These are phyloP conservation scores for Calcarius lapponicus DNA, from an alignment of 2,797 vertebrate species.

Conservation along the genomic window DNA sequence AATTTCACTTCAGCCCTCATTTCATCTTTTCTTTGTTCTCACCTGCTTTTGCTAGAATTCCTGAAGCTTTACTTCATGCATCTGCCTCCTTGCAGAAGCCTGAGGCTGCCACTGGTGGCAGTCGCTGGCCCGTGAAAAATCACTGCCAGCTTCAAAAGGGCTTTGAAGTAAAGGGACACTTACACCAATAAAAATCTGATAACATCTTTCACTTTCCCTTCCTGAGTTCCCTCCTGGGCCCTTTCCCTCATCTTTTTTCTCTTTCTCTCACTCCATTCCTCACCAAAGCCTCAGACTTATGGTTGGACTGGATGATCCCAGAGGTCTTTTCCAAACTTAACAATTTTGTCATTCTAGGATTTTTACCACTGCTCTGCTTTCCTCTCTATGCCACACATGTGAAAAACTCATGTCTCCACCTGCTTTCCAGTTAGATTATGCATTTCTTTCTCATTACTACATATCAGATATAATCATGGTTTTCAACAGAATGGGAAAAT, in stretches of 20 bases:
- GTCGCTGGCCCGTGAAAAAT: neutral
- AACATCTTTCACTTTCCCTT: neutral
- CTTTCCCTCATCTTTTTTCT: neutral
- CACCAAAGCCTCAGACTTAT: neutral
- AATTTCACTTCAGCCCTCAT: neutral
- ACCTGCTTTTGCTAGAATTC: slow-evolving; percentile 35
- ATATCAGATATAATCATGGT: slow-evolving; percentile 3
- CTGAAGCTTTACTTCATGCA: neutral
- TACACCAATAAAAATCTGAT: neutral
- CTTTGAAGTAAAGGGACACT: neutral
- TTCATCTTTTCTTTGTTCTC: slow-evolving; percentile 3
- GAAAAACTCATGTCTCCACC: neutral
- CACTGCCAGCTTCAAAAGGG: neutral
- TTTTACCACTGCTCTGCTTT: neutral
- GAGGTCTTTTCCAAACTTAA: neutral
- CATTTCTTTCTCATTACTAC: slow-evolving; percentile 9
- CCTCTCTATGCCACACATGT: neutral
- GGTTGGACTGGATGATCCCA: neutral
- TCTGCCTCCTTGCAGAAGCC: neutral
- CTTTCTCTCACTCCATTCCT: neutral
- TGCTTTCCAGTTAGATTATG: neutral
- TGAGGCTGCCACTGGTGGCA: neutral
- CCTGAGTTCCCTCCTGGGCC: neutral
- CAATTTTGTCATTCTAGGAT: neutral
- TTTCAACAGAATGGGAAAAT: neutral